Percentiles rank a stretch among this genome's conserved stretches.
These are phyloP conservation scores for Prosopocoilus inquinatus DNA, from an alignment of 2,888 invertebrate species.

Conservation along the genomic window DNA sequence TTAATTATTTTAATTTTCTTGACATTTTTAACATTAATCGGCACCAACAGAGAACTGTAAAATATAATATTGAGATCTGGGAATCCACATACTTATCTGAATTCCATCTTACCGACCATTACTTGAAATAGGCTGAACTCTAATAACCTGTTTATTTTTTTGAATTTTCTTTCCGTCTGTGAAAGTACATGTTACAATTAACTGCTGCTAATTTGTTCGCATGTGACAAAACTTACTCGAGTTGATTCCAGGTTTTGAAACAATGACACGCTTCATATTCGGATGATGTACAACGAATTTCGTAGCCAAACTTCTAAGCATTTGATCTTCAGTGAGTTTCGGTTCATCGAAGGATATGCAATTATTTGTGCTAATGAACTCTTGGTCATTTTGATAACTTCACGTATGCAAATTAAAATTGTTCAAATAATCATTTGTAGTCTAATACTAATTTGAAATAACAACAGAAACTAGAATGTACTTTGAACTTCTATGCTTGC, in stretches of 20 bases:
- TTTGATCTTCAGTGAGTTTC: no score
- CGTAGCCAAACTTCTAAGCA: conserved; percentile 20
- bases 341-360: conserved; percentile 8
- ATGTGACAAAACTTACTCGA: conserved; percentile 23
- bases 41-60: conserved; percentile 66
- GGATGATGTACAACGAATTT: conserved; percentile 41
- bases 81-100: not conserved
- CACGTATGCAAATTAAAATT: not conserved
- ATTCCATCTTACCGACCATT: conserved; percentile 36
- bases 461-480: no score
- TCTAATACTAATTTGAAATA: no score
- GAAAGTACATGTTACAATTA: conserved; percentile 35
- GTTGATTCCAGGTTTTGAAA: conserved; percentile 40
- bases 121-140: conserved; percentile 45
- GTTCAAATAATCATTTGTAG: not conserved
- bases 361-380: not conserved
- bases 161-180: conserved; percentile 24
- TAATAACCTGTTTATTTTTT: conserved; percentile 39
- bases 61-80: not conserved
- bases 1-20: conserved; percentile 73
- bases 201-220: not conserved
- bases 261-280: conserved; percentile 43
- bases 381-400: conserved; percentile 1
- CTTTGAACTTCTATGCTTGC: no score
- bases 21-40: conserved; percentile 70